Base-by-base conservation (phyloP, 1,140 invertebrate species). In the Cyclina sinensis region DNA sequence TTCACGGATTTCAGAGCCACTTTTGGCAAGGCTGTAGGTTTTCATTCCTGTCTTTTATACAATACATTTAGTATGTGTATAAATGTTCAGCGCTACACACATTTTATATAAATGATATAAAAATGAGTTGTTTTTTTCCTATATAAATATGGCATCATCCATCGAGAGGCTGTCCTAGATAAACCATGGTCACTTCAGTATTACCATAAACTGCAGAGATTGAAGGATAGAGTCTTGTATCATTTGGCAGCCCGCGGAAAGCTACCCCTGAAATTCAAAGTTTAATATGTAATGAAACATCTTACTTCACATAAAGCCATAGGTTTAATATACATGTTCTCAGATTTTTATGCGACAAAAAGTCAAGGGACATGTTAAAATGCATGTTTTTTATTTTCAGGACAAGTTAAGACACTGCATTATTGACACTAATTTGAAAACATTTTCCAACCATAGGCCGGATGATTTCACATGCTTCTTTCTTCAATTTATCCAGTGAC, bases 121-220 rank as follows among this genome's bases (percentile, higher is more conserved):
- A 51, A 78, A 39, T 54, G 16, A 30, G 11, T 21, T 21, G 21
- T 30, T 59, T 27, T 7, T 37, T 48, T 37, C 37, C 30, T 35
- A 32, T 24, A 0, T 0, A 65, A 76, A 86, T 24, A 37, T 18
- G 5, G 9, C 65, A 89, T 95, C 92, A 95, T 89, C 99, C 99
- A 97, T 99, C 98, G 92, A 99, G 95, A 27, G 99, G 99, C 70
- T 97, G 97, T 88, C 99, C 99, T 91, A 99, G 96, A 95, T 99
- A 99, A n/a, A 99, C 98, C 99, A 99, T 99, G 35, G 99, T 99
- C n/a, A 99, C 98, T 97, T 99, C 99, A 43, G 99, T 99, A 95
- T 99, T 99, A 89, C 99, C 99, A 96, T 99, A 99, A 46, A 99
- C 99, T 79, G 99, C 99, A 84, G 99, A 99, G 86, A 99, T 98